Evolutionary conservation across 2,797 vertebrate genomes (phyloP), one percentile per base, ranked within the genome.

Genomic region (Lacerta agilis): DNA sequence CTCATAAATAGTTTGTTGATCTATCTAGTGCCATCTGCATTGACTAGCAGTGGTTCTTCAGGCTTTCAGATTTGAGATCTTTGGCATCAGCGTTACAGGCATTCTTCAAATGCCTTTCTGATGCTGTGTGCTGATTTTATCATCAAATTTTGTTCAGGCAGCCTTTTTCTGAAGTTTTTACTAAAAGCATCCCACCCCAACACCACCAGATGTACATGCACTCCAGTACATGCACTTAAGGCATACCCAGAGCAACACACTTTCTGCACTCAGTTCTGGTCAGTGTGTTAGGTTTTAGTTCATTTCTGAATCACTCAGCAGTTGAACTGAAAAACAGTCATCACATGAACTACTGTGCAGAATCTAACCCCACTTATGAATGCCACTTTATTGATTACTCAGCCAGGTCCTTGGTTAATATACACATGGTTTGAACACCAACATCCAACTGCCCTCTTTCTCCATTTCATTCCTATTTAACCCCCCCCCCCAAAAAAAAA

Each of bases 231-330:
- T 43, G 43, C n/a, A 17, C 36, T 27, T 73, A 9, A 49, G 6
- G 25, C 18, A 45, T 7, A 33, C 18, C 1, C 9, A 33, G 25
- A 73, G n/a, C n/a, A 55, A 25, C n/a, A 5, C 82, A 41, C 25
- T 27, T 9, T 55, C 58, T 77, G 83, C 83, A 85, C 86, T 71
- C 93, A 94, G 86, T 94, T 94, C 92, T 83, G 86, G 83, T 97
- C 96, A 97, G 96, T 96, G 94, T 94, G 10, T 87, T 83, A 87
- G 13, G 82, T 90, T 95, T 96, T 91, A 95, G 94, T 96, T 97
- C 93, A 97, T 93, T 93, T 96, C 91, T 96, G 89, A 92, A 94
- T 97, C 97, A 97, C 90, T 92, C 95, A 97, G 96, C 97, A 97
- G 96, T 94, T 97, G 96, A 97, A 97, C 97, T 95, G 43, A 61